A percentile compares a stretch with the other conserved stretches of the same genome.
These are phyloP conservation scores for Tachystola acroxantha DNA, from an alignment of 2,888 invertebrate species.

Conservation along the genomic window DNA sequence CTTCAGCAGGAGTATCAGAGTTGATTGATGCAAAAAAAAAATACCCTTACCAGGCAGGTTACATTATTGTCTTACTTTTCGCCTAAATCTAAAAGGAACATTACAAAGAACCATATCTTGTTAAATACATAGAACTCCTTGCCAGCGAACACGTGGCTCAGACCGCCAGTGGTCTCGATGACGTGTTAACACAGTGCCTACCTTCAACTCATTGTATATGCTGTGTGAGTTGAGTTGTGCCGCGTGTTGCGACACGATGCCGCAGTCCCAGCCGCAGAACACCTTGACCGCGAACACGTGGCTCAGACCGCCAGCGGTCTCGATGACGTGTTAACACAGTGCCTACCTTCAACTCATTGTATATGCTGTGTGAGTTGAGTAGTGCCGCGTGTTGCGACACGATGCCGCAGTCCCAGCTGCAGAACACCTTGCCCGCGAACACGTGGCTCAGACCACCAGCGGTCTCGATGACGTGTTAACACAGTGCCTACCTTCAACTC, in stretches of 20 bases:
- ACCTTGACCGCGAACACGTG: conserved; percentile 85
- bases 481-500: conserved; percentile 84
- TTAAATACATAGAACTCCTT: conserved; percentile 89
- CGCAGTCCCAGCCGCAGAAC: conserved; percentile 90
- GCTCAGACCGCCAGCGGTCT: conserved; percentile 82
- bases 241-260: conserved; percentile 82
- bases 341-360: conserved; percentile 84
- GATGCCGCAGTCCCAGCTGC: conserved; percentile 90
- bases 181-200: too few relatives aligned
- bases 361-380: conserved; percentile 82
- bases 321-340: too few relatives aligned
- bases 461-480: conserved; percentile 87
- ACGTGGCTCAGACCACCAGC: conserved; percentile 82
- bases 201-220: conserved; percentile 85
- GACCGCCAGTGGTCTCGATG: conserved; percentile 85
- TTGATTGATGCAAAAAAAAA: too few relatives aligned
- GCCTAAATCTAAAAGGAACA: too few relatives aligned
- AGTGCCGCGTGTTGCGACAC: conserved; percentile 81
- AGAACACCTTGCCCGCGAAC: conserved; percentile 86
- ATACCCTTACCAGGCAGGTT: too few relatives aligned
- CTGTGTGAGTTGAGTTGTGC: conserved; percentile 81
- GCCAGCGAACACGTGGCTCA: conserved; percentile 82
- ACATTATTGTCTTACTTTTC: too few relatives aligned
- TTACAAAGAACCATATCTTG: too few relatives aligned
- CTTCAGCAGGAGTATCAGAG: too few relatives aligned